Evolutionary conservation across 2,797 vertebrate species (phyloP).

Genomic region (Sebastes hubbsi): DNA sequence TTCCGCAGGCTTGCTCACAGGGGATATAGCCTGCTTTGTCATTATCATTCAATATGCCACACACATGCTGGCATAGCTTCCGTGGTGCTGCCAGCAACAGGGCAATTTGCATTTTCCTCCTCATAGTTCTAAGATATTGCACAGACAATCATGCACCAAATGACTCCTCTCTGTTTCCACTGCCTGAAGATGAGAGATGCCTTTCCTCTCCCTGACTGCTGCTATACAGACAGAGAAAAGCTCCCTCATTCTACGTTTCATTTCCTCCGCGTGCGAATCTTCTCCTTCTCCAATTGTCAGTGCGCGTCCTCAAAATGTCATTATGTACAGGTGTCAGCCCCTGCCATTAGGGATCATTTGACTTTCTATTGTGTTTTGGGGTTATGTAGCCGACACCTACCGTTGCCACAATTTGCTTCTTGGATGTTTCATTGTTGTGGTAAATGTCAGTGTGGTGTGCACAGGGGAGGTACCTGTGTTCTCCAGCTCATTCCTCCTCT

Average conservation of each 20-base stretch:
- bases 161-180: conserved; percentile 16
- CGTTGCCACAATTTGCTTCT: conserved; percentile 11
- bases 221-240: not conserved
- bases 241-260: conserved; percentile 14
- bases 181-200: conserved; percentile 21
- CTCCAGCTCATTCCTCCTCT: conserved; percentile 16
- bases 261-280: conserved; percentile 22
- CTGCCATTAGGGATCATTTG: conserved; percentile 43
- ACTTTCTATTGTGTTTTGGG: conserved; percentile 38
- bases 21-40: conserved; percentile 65
- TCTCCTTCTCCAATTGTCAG: conserved; percentile 9
- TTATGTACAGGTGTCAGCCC: conserved; percentile 45
- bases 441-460: conserved; percentile 42
- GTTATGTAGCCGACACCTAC: conserved; percentile 26
- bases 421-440: conserved; percentile 46
- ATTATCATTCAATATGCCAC: conserved; percentile 69
- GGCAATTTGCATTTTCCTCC: conserved; percentile 64
- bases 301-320: not conserved
- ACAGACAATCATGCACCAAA: conserved; percentile 54
- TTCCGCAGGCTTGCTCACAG: conserved; percentile 69
- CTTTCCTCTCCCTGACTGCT: not conserved
- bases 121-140: conserved; percentile 18
- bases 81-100: conserved; percentile 30
- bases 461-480: conserved; percentile 9
- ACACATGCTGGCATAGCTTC: conserved; percentile 57